phyloP scores from a whole-genome alignment of 2,113 vertebrate species.

The Lonchura striata region DNA sequence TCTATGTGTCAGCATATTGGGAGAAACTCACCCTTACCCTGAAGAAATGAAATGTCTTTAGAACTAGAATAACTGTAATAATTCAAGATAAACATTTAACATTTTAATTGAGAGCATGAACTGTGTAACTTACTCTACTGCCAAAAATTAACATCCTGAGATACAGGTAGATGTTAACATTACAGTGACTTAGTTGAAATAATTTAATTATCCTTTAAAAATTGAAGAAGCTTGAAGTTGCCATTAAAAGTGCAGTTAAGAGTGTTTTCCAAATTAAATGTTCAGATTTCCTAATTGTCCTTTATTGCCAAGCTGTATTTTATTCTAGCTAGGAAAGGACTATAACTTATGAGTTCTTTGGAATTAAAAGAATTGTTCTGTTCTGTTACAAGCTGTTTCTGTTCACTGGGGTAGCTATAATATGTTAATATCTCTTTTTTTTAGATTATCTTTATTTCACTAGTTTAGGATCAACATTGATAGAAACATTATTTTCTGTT shows the following conservation, averaged over 20 bases:
- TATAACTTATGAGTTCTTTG: neutral
- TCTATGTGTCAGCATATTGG: neutral
- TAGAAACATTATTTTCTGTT: neutral
- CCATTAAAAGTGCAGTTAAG: neutral
- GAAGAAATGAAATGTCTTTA: neutral
- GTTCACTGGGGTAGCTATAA: neutral
- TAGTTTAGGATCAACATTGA: neutral
- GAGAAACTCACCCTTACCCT: neutral
- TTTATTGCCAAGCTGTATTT: neutral
- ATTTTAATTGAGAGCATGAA: neutral
- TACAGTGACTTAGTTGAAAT: neutral
- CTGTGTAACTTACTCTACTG: neutral
- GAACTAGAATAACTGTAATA: neutral
- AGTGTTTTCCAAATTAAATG: neutral
- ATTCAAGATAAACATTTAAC: neutral
- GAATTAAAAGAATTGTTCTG: neutral
- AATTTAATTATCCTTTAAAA: neutral
- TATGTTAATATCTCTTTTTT: neutral
- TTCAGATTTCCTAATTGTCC: neutral
- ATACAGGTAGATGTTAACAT: neutral
- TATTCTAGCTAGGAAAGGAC: neutral
- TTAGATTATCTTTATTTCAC: neutral
- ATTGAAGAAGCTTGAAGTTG: neutral
- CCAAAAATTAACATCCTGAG: neutral
- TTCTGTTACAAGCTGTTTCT: neutral